phyloP scores from a whole-genome alignment of 1,140 invertebrate genomes.

The Tetraneura akinire region DNA sequence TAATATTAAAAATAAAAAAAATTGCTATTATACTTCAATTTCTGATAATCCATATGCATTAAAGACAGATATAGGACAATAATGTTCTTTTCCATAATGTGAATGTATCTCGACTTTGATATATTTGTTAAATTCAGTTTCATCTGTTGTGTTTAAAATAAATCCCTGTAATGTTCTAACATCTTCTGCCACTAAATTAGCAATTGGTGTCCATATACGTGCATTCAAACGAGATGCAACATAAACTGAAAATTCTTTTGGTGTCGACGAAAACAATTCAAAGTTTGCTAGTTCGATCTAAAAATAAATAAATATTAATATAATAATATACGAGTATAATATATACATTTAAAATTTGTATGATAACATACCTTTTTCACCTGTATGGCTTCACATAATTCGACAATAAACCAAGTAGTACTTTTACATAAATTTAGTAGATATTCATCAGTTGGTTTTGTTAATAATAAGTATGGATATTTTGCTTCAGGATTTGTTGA shows the following conservation, averaged over 20 bases:
- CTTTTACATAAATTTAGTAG: conserved; percentile 92
- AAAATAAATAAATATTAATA: conserved; percentile 53
- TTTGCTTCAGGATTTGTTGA: conserved; percentile 87
- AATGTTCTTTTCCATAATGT: conserved; percentile 95
- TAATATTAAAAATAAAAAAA: neutral
- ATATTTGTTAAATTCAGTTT: conserved; percentile 81
- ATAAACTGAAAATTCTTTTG: conserved; percentile 83
- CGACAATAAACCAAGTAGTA: conserved; percentile 93
- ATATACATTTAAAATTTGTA: neutral
- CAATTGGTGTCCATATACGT: conserved; percentile 87
- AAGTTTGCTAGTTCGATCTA: conserved; percentile 93
- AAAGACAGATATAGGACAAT: conserved; percentile 92
- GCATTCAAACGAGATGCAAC: conserved; percentile 90
- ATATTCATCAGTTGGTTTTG: conserved; percentile 90
- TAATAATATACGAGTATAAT: neutral
- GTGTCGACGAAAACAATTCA: conserved; percentile 96
- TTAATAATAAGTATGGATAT: conserved; percentile 81
- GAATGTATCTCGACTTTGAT: conserved; percentile 88
- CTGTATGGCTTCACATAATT: conserved; percentile 96
- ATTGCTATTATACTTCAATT: conserved; percentile 78
- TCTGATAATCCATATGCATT: conserved; percentile 89
- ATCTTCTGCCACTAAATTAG: conserved; percentile 84
- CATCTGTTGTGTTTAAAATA: conserved; percentile 69
- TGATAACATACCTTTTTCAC: conserved; percentile 68
- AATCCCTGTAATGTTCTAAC: conserved; percentile 87